These are phyloP conservation scores for Takifugu rubripes DNA, from an alignment of 2,797 vertebrate species.

Conservation along the genomic window DNA sequence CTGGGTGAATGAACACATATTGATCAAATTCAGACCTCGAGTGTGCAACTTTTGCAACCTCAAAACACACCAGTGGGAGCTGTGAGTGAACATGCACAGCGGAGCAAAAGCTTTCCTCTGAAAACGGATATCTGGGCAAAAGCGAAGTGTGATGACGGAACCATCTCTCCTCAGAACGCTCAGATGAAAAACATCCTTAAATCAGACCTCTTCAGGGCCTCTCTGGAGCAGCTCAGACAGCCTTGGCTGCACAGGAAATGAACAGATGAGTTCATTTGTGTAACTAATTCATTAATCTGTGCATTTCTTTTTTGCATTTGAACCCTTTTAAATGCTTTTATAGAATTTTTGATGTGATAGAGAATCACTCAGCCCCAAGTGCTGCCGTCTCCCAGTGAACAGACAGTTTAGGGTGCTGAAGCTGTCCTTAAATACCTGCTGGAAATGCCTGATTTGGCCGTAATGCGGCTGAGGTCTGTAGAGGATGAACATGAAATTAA, in stretches of 20 bases:
- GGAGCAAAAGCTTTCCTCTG: no score
- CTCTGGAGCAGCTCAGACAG: no score
- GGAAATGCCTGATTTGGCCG: slow-evolving; percentile 10
- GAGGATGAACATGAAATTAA: background rate
- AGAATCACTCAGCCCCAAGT: background rate
- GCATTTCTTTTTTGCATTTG: slow-evolving; percentile 9
- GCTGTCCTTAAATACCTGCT: slow-evolving; percentile 11
- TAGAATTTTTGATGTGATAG: background rate
- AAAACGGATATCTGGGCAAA: no score
- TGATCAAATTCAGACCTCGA: no score
- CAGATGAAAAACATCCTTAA: background rate
- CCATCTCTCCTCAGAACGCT: background rate
- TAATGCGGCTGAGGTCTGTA: background rate
- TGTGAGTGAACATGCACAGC: no score
- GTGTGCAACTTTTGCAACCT: no score
- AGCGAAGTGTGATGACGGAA: background rate
- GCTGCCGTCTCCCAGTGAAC: background rate
- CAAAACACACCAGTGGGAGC: no score
- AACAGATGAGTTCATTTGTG: no score
- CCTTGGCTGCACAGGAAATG: no score
- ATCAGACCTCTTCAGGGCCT: no score
- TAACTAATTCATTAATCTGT: no score
- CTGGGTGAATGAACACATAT: no score
- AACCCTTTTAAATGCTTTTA: background rate
- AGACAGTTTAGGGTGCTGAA: slow-evolving; percentile 22